Evolutionary conservation across 2,888 invertebrate genomes (phyloP).

Genomic region (Caenorhabditis japonica): DNA sequence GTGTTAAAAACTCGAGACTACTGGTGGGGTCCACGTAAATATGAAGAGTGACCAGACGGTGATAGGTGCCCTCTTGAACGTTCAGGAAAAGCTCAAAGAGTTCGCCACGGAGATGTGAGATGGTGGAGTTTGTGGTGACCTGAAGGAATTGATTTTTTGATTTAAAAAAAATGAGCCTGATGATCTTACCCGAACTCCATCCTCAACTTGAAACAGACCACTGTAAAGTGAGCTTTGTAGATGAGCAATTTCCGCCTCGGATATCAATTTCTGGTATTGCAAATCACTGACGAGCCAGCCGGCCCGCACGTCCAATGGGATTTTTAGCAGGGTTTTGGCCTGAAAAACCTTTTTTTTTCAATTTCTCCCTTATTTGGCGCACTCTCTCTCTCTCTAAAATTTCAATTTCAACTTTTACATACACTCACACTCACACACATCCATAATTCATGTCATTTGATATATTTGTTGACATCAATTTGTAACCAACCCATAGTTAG

Average conservation of each 20-base stretch:
- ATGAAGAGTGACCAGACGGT: constrained; percentile 37
- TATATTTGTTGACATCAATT: constrained; percentile 45
- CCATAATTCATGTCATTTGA: constrained; percentile 50
- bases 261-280: constrained; percentile 32
- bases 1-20: constrained; percentile 3
- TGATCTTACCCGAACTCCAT: constrained; percentile 23
- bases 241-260: constrained; percentile 13
- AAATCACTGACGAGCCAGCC: constrained; percentile 46
- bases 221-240: constrained; percentile 34
- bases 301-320: constrained; percentile 19
- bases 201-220: constrained; percentile 23
- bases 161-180: not conserved
- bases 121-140: constrained; percentile 26
- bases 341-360: constrained; percentile 15
- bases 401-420: too few relatives aligned
- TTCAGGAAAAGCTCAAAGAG: constrained; percentile 39
- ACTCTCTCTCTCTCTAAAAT: not conserved
- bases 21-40: constrained; percentile 32
- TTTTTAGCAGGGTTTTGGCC: constrained; percentile 35
- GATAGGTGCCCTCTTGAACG: constrained; percentile 23
- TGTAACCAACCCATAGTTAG: constrained; percentile 10
- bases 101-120: constrained; percentile 31
- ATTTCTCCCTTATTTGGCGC: constrained; percentile 4
- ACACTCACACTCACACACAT: not conserved
- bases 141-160: constrained; percentile 2